Base-by-base conservation (phyloP, 2,888 invertebrate genomes). In the Agrotis puta region DNA sequence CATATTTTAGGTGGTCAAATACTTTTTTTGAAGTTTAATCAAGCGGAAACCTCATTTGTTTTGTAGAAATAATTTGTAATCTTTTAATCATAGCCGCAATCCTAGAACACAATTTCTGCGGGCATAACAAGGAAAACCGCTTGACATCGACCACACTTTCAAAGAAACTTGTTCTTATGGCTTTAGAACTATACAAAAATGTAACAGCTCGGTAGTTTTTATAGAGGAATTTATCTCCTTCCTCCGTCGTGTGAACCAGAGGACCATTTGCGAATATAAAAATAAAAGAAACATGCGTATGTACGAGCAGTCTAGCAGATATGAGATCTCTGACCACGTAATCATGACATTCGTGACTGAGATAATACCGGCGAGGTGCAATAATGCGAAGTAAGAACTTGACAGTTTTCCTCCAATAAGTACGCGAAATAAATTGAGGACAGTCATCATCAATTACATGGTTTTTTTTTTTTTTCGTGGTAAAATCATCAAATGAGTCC, bases 261-360 rank as follows among this genome's bases (percentile, higher is more conserved):
- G 79, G 82, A 79, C 54, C 39, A 71, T 54, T 79, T 72, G 67
- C 61, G 53, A 83, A 68, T 66, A 59, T 22, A 51, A 66, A 64
- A 74, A 71, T 43, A 47, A 51, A 59, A 71, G 43, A 54, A 61
- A 14, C 66, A 53, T 72, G 53, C 53, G 62, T 72, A 24, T 53
- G 53, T 54, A 65, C 67, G 54, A n/a, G n/a, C n/a, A n/a, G n/a
- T n/a, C n/a, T n/a, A 59, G 64, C 20, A 57, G 65, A 61, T 82
- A 77, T 73, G 64, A 78, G 64, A 74, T 70, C 65, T 65, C 54
- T 50, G 45, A 63, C 67, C 64, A 75, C 57, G 63, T 83, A 74
- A 79, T 83, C 73, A 71, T 78, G 61, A 51, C 48, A 67, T 64
- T 72, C 81, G 76, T 71, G 83, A 80, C 81, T 65, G 64, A 74